Conservation (phyloP, 2,797 vertebrate species). For the Saxicola maurus region DNA sequence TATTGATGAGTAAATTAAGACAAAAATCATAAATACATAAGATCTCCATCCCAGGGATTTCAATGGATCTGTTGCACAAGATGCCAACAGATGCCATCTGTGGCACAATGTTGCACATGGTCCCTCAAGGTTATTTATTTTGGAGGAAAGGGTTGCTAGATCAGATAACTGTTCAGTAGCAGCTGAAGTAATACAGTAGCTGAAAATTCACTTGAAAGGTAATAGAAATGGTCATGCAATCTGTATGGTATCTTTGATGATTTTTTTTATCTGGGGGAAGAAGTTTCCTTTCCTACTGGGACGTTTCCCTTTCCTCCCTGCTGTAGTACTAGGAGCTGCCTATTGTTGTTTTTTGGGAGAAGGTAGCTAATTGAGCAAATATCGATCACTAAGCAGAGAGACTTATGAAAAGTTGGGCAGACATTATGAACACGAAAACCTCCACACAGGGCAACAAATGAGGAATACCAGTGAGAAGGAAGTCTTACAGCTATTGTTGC, state of each 20-base stretch:
- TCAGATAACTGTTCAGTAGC: background rate
- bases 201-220: background rate
- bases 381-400: background rate
- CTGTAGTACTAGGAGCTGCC: background rate
- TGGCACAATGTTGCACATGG: too few species aligned
- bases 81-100: background rate
- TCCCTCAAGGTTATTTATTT: background rate
- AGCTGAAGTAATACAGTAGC: background rate
- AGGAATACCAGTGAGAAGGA: background rate
- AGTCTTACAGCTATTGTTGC: background rate
- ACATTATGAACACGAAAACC: background rate
- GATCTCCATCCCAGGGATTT: background rate
- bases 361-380: background rate
- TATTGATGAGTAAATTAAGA: conserved; percentile 3
- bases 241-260: background rate
- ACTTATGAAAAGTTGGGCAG: background rate
- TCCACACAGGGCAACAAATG: background rate
- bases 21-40: background rate
- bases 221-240: background rate
- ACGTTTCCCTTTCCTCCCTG: background rate
- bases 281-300: background rate
- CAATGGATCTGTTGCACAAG: background rate
- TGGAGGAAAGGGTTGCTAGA: background rate
- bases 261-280: background rate
- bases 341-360: background rate